phyloP scores from a whole-genome alignment of 2,113 vertebrate species.

The Hipposideros armiger region DNA sequence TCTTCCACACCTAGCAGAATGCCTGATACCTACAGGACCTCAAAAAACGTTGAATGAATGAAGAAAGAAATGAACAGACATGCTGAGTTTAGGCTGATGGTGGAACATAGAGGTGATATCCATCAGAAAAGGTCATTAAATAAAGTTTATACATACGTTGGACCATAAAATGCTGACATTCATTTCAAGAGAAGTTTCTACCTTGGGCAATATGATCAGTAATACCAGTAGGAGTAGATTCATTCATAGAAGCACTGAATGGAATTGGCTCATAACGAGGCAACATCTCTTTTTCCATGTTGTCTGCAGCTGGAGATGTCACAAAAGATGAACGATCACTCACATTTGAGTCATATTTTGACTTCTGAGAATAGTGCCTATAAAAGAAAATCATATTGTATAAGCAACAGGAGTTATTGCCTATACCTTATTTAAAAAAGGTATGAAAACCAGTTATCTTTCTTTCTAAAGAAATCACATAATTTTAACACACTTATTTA shows the following conservation, averaged over 20 bases:
- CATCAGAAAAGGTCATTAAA: conserved; percentile 79
- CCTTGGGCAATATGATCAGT: conserved; percentile 86
- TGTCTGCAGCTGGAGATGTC: conserved; percentile 80
- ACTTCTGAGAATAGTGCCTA: conserved; percentile 86
- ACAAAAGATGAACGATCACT: conserved; percentile 80
- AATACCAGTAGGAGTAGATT: conserved; percentile 90
- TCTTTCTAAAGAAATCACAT: conserved; percentile 40
- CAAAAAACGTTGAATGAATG: neutral
- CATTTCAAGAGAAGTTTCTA: conserved; percentile 83
- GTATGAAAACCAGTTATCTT: neutral
- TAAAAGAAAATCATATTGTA: conserved; percentile 68
- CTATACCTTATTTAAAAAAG: neutral
- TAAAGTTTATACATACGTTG: conserved; percentile 82
- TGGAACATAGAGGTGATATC: conserved; percentile 61
- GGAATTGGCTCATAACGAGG: conserved; percentile 87
- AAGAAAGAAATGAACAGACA: conserved; percentile 39
- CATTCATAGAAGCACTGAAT: conserved; percentile 91
- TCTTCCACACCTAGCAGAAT: conserved; percentile 31
- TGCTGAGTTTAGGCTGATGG: conserved; percentile 44
- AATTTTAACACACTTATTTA: conserved; percentile 25
- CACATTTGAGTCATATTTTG: conserved; percentile 83
- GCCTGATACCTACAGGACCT: neutral
- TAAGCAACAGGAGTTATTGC: neutral
- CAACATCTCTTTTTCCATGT: conserved; percentile 83
- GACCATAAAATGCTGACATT: conserved; percentile 76